Conservation (phyloP, 1,140 invertebrate species). For the Aphelinus certus region DNA sequence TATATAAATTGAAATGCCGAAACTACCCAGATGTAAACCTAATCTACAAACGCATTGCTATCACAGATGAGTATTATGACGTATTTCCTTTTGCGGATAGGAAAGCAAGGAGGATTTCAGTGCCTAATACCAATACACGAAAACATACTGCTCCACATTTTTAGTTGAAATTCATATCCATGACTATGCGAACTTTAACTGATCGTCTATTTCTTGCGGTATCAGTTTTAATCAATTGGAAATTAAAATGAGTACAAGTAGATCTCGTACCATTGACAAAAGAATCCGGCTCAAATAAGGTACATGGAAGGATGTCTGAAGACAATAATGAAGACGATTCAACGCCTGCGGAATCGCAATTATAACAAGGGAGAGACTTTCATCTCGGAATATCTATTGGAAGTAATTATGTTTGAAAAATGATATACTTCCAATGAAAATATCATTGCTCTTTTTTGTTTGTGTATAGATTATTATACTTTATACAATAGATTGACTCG, state of each 20-base stretch:
- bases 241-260: too few relatives aligned
- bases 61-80: conserved; percentile 34
- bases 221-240: too few relatives aligned
- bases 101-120: too few relatives aligned
- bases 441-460: conserved; percentile 20
- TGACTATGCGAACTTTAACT: too few relatives aligned
- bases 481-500: conserved; percentile 37
- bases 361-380: conserved; percentile 14
- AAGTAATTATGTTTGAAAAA: conserved; percentile 30
- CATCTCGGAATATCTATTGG: conserved; percentile 8
- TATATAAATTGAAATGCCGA: conserved; percentile 4
- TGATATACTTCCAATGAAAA: conserved; percentile 36
- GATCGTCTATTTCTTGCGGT: too few relatives aligned
- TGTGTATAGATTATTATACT: conserved; percentile 22
- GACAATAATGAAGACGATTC: conserved; percentile 8
- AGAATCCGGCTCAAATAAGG: conserved; percentile 23
- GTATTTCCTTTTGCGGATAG: not conserved
- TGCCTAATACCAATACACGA: too few relatives aligned
- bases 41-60: conserved; percentile 35
- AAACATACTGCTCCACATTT: too few relatives aligned
- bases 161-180: too few relatives aligned
- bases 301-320: conserved; percentile 18
- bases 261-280: not conserved
- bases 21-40: not conserved
- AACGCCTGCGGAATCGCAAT: not conserved